Base-by-base conservation (phyloP, 2,113 vertebrate genomes). In the Xiphophorus maculatus region DNA sequence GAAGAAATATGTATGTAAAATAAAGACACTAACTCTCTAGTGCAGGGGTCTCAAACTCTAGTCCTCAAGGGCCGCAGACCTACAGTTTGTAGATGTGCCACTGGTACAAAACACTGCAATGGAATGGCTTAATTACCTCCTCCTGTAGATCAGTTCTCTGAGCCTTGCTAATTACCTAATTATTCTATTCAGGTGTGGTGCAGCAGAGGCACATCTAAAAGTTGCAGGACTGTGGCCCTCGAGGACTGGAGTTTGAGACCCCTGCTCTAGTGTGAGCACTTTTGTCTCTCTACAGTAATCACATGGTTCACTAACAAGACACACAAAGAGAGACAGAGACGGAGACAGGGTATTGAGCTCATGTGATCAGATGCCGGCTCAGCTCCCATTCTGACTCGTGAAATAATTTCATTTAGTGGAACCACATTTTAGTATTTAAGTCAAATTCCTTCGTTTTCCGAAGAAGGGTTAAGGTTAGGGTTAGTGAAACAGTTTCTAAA, bases 241-340 rank as follows among this genome's bases (percentile, higher is more conserved):
- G 28, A 28, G 28, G 28, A 28, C 28, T 28, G 28, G 28, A 28
- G 28, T 28, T 28, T 28, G 28, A 28, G 28, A 28, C 28, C 28
- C 28, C 28, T 28, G 28, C 28, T 28, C 28, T 28, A 28, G 27
- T 48, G 73, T 75, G 76, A 84, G 64, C 71, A 58, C 67, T 80
- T 63, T 77, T 54, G 66, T 72, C 30, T 73, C 69, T 40, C 40
- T 72, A 80, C 65, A 74, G 75, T 69, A 79, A 85, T 89, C 88
- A 83, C 76, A 87, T 74, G 81, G 83, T 80, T 87, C 84, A 84
- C 14, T 69, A 74, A 80, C 80, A 58, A 58, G 25, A 58, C 51
- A 58, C 22, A 83, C 63, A 83, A 69, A 71, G 72, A 9, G 60
- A 48, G 30, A 70, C 54, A 70, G 69, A 44, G 35, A 37, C 12